Percentiles rank a stretch among this genome's conserved stretches.
Conservation (phyloP, 2,113 vertebrate genomes). For the Butorides virescens region DNA sequence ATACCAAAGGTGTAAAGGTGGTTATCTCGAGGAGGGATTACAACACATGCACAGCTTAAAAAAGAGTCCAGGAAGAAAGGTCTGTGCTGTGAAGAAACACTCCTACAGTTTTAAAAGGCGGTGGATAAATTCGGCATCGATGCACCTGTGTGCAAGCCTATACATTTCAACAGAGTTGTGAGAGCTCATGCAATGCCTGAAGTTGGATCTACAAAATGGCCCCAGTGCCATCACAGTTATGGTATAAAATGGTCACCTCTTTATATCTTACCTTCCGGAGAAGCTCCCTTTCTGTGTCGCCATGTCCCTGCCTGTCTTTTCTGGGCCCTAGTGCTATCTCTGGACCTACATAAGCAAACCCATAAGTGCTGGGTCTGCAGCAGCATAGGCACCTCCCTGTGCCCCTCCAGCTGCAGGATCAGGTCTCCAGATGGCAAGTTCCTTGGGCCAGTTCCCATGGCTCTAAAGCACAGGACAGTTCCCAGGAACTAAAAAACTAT, state of each 20-base stretch:
- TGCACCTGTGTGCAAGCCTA: neutral
- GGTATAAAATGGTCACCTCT: neutral
- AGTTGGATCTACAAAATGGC: neutral
- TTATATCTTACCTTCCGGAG: neutral
- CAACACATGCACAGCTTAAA: neutral
- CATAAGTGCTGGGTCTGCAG: neutral
- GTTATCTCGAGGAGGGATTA: neutral
- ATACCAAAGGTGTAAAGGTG: neutral
- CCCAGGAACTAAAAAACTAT: neutral
- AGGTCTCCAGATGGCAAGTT: neutral
- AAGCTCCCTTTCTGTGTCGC: neutral
- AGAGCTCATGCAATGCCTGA: neutral
- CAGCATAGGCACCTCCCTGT: neutral
- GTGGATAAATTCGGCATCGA: neutral
- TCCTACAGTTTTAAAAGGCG: neutral
- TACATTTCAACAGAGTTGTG: neutral
- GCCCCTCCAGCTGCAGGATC: neutral
- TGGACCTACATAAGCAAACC: neutral
- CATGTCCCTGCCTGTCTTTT: accelerated
- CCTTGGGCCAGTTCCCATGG: accelerated
- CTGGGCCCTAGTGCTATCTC: neutral
- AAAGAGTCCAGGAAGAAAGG: neutral
- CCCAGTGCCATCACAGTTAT: neutral
- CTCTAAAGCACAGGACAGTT: neutral
- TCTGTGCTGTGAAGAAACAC: neutral